These are phyloP conservation scores for Anhinga rufa DNA, from an alignment of 2,113 vertebrate genomes.

Conservation along the genomic window DNA sequence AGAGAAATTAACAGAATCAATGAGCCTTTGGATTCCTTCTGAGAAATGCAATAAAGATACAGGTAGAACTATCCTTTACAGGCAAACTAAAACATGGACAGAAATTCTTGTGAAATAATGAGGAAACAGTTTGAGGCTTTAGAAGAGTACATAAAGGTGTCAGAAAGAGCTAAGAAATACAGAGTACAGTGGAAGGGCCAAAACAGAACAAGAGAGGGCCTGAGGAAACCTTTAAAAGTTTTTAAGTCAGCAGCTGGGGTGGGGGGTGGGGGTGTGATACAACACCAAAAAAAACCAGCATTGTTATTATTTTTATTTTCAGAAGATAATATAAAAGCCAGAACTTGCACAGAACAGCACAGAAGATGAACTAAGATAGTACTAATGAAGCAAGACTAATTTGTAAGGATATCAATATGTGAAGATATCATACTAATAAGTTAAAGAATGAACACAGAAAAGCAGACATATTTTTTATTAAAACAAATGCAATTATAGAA, in stretches of 20 bases:
- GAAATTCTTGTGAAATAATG: background rate
- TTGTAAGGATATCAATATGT: background rate
- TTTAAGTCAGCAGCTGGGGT: background rate
- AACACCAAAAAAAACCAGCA: no score
- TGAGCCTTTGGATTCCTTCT: background rate
- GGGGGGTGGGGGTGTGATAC: no score
- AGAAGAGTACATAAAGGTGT: background rate
- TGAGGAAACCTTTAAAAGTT: background rate
- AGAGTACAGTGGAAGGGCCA: background rate
- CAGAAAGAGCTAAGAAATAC: background rate
- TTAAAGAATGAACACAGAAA: slow-evolving; percentile 2
- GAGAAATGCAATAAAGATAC: background rate
- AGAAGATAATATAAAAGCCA: background rate
- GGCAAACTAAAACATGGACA: background rate
- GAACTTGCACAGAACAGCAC: background rate
- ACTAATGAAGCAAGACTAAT: background rate
- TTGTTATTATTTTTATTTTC: background rate
- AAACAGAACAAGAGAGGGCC: background rate
- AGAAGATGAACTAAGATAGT: background rate
- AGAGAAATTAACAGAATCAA: background rate
- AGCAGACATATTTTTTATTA: background rate
- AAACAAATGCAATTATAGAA: background rate
- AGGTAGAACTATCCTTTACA: background rate
- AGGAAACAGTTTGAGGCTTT: background rate
- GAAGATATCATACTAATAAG: background rate